Evolutionary conservation across 2,797 vertebrate species (phyloP).

Genomic region (Paramormyrops hopkinsi): DNA sequence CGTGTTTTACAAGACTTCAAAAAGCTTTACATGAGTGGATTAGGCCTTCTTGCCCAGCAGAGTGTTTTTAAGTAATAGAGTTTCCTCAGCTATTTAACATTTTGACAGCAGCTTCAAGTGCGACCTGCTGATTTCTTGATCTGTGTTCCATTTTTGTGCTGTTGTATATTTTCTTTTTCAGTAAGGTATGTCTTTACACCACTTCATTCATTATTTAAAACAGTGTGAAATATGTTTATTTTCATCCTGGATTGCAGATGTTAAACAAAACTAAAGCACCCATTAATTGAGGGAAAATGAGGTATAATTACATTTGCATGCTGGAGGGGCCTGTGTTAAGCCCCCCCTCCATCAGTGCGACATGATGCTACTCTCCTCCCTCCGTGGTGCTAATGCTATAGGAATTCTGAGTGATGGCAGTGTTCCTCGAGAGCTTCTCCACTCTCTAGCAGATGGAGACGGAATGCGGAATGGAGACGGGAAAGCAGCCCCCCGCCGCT

Average conservation of each 20-base stretch:
- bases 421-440: not conserved
- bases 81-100: not conserved
- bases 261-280: not conserved
- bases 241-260: not conserved
- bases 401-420: not conserved
- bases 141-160: not conserved
- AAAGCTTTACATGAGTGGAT: not conserved
- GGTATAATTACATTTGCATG: not conserved
- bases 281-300: not conserved
- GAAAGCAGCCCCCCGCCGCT: not conserved
- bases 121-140: not conserved
- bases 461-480: not conserved
- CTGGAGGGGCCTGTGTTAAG: not conserved
- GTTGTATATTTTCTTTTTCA: not conserved
- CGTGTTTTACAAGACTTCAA: slow-evolving; percentile 12
- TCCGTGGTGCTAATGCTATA: not conserved
- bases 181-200: not conserved
- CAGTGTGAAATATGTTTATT: not conserved
- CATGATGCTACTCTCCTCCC: not conserved
- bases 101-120: not conserved
- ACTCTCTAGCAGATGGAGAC: not conserved
- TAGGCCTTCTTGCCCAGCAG: not conserved
- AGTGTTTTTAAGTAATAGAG: not conserved
- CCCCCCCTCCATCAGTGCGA: not conserved
- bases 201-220: not conserved